Evolutionary conservation across 2,888 invertebrate species (phyloP), one percentile per base, ranked within the genome.

Genomic region (Tolmerus cingulatus): DNA sequence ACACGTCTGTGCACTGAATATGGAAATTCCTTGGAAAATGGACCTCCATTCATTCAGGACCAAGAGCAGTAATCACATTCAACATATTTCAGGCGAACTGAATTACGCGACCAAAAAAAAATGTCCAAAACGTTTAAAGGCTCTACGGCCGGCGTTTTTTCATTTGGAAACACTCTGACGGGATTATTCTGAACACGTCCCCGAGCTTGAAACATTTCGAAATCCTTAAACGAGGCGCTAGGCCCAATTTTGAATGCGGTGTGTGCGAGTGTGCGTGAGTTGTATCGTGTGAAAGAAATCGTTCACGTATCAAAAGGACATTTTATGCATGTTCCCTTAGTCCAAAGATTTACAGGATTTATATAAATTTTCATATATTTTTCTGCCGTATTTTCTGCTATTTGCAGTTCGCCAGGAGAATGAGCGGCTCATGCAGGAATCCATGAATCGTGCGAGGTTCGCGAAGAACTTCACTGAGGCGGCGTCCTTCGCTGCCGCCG

Each of bases 331-430:
- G 19, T 74, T 85, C 74, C 74, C 85, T n/a, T 14, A 85, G 85
- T 74, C 51, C 23, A 74, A 12, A 23, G 19, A 66, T 66, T 27
- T 23, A 2, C 66, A 66, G 23, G 19, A 23, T 66, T 46, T 46
- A 46, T 46, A 46, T 23, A 66, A 23, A 66, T 66, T 66, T 66
- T 27, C 27, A 66, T 66, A 34, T 34, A 4, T 9, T 27, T 12
- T 23, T 66, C 2, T 14, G 12, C 3, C 16, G 5, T 46, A 23
- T 51, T 81, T 66, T 7, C 57, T 89, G 90, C 93, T 93, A 93
- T 93, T 94, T 95, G 90, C 95, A 97, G 97, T 97, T 92, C 96
- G 97, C 90, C 96, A 96, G 93, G 96, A 97, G 94, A 97, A 97
- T 94, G 97, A 97, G 94, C 96, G 96, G 93, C 94, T 97, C 93